Conservation (phyloP, 1,140 invertebrate genomes). For the Ceratosolen solmsi region DNA sequence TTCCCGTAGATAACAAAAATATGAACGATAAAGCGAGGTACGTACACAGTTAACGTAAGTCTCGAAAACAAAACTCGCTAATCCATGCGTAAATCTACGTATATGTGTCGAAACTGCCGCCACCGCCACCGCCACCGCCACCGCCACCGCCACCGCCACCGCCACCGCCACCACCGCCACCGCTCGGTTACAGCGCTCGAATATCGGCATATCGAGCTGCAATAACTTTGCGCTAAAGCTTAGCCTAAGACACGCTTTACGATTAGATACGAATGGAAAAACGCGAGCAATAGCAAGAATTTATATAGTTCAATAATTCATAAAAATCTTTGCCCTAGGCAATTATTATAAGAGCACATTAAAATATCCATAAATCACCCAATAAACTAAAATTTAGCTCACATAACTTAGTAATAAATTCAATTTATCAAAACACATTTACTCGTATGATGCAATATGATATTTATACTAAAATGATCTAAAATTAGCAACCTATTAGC, state of each 20-base stretch:
- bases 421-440: too few species aligned
- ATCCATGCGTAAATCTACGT: not conserved
- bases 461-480: too few species aligned
- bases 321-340: too few species aligned
- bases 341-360: too few species aligned
- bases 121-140: not conserved
- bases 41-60: not conserved
- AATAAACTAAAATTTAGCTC: too few species aligned
- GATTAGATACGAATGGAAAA: slow-evolving; percentile 18
- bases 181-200: not conserved
- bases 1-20: not conserved
- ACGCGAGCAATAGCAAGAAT: not conserved
- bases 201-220: slow-evolving; percentile 23
- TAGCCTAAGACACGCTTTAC: not conserved
- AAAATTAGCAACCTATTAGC: too few species aligned
- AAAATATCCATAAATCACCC: too few species aligned
- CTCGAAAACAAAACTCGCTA: not conserved
- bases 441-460: too few species aligned
- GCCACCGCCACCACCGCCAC: too few species aligned
- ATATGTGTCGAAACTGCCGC: not conserved
- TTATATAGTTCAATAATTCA: not conserved
- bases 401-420: too few species aligned
- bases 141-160: not conserved
- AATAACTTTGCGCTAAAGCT: slow-evolving; percentile 25
- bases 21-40: not conserved